A percentile compares a stretch with the other conserved stretches of the same genome.
Conservation (phyloP, 2,888 invertebrate genomes). For the Phorcus lineatus region DNA sequence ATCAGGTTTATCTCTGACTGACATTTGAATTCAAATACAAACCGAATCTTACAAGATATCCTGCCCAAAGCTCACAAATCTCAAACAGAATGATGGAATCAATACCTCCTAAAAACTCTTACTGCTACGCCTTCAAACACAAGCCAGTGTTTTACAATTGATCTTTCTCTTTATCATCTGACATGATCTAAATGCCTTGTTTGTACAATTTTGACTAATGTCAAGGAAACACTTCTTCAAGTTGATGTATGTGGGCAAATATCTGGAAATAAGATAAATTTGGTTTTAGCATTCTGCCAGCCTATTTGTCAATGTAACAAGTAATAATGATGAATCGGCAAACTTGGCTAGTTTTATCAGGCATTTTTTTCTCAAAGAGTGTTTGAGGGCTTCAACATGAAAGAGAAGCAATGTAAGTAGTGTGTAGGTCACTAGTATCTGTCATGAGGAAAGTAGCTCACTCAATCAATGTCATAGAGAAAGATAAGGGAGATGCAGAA, state of each 20-base stretch:
- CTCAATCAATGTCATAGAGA: conserved; percentile 19
- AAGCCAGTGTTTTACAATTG: neutral
- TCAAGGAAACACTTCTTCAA: neutral
- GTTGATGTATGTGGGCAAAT: neutral
- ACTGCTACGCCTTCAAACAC: neutral
- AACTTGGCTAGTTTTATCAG: neutral
- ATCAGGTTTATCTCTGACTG: no score
- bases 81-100: neutral
- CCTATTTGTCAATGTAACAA: neutral
- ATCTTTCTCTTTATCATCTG: neutral
- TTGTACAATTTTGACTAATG: conserved; percentile 6
- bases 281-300: neutral
- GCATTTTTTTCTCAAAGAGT: neutral
- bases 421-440: conserved; percentile 22
- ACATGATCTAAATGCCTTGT: neutral
- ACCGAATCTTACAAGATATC: no score
- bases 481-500: neutral
- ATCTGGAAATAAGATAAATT: conserved; percentile 4
- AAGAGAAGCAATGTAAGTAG: neutral
- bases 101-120: no score
- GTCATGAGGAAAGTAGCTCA: neutral
- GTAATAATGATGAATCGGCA: neutral
- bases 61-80: no score
- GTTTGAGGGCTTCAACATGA: neutral
- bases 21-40: no score